Evolutionary conservation across 2,888 invertebrate genomes (phyloP), one percentile per base, ranked within the genome.

Genomic region (Ochlodes sylvanus): DNA sequence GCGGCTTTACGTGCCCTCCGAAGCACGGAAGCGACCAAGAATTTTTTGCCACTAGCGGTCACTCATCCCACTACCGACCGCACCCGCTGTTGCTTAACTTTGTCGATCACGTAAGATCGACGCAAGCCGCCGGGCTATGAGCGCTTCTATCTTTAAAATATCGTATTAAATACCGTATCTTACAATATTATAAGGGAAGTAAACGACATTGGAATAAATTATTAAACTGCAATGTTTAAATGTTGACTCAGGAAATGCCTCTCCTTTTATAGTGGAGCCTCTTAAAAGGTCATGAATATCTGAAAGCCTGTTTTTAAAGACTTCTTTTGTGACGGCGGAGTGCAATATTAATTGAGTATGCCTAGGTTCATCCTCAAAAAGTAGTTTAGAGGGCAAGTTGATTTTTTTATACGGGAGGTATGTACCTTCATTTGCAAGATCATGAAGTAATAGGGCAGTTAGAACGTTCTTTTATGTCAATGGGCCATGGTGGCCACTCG

Each of bases 281-380:
- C 63, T 56, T 63, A 63, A 56, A 56, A 17, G 55, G 14, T 32
- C 15, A 44, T 44, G 55, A 55, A 63, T 63, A 55, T 56, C 63
- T 63, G 63, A 64, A 42, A 56, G 47, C 56, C 47, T 44, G 47
- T 64, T 64, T 63, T 56, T 14, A 14, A 14, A 42, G 32, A 56
- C 19, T 47, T 47, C 64, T 64, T 47, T 64, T 64, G 47, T 63
- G 44, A 55, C n/a, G 38, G 21, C 57, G 38, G 27, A 52, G 52
- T 66, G 42, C 65, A 66, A 52, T 58, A 66, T 52, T 66, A 66
- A 66, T 66, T 58, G 65, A 66, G 58, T 66, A 32, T 58, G 58
- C 58, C 58, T 47, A 42, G 41, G 27, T 58, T 17, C 52, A 38
- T 17, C 21, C 19, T 41, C 7, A 12, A 41, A 41, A 64, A 54